These are phyloP conservation scores for Dolomedes plantarius DNA, from an alignment of 2,888 invertebrate species.

Conservation along the genomic window DNA sequence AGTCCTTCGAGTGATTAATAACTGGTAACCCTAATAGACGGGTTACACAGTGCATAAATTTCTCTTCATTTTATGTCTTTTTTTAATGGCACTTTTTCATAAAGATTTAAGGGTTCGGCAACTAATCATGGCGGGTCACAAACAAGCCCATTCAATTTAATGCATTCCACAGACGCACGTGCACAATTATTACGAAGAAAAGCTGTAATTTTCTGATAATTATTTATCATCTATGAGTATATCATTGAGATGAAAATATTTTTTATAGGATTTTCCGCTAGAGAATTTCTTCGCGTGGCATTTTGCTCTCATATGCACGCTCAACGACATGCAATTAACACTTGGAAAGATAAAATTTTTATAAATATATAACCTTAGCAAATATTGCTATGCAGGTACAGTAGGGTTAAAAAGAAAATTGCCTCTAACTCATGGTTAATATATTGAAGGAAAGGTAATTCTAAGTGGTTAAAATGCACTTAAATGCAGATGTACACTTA, in stretches of 20 bases:
- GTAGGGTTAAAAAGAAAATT: no score
- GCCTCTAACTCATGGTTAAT: no score
- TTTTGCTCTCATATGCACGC: not conserved
- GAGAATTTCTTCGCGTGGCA: not conserved
- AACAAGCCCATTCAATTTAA: constrained; percentile 31
- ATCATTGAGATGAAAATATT: not conserved
- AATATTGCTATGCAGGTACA: no score
- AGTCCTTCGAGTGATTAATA: not conserved
- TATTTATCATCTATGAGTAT: not conserved
- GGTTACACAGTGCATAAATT: not conserved
- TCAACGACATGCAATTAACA: no score
- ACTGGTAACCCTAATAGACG: not conserved
- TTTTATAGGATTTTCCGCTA: not conserved
- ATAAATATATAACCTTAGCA: no score
- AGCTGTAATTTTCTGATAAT: constrained; percentile 44
- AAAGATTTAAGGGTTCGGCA: not conserved
- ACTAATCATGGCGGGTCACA: not conserved
- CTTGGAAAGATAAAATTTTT: no score
- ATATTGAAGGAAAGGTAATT: no score
- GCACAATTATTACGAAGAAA: constrained; percentile 31
- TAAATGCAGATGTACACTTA: no score
- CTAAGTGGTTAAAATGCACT: no score
- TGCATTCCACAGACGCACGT: constrained; percentile 22
- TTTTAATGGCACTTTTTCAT: not conserved
- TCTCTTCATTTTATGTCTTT: not conserved